phyloP scores from a whole-genome alignment of 2,113 vertebrate genomes.

The Orientallactaga bullata region DNA sequence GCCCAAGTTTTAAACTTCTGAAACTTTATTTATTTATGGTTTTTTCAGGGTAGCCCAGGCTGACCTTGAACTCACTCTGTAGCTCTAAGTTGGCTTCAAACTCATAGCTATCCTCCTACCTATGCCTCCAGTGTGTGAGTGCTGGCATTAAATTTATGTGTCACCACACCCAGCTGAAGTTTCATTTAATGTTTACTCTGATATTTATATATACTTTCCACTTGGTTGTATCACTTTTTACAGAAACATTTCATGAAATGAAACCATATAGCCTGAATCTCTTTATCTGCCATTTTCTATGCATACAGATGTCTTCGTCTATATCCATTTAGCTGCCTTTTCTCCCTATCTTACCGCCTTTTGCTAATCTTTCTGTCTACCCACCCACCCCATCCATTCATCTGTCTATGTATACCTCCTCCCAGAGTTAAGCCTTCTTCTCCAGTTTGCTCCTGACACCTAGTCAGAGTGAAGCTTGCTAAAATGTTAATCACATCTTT shows the following conservation, averaged over 20 bases:
- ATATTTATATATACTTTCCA: neutral
- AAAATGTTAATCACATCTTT: slow-evolving; percentile 67
- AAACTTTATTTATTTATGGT: neutral
- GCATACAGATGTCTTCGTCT: neutral
- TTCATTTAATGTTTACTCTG: slow-evolving; percentile 34
- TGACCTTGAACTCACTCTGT: too few relatives aligned
- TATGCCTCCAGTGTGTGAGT: too few relatives aligned
- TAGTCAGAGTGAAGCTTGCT: slow-evolving; percentile 40
- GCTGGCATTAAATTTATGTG: too few relatives aligned
- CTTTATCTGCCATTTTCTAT: neutral
- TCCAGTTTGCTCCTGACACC: slow-evolving; percentile 37
- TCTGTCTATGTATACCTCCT: neutral
- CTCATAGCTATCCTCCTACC: too few relatives aligned
- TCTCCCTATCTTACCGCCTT: neutral
- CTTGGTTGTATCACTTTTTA: slow-evolving; percentile 32
- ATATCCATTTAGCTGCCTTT: slow-evolving; percentile 20
- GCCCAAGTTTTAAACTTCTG: slow-evolving; percentile 37
- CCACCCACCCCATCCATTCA: neutral
- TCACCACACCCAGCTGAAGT: too few relatives aligned
- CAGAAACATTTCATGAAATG: slow-evolving; percentile 29
- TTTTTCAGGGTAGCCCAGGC: too few relatives aligned
- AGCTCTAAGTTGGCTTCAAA: too few relatives aligned
- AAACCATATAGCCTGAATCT: neutral
- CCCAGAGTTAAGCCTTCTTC: slow-evolving; percentile 39
- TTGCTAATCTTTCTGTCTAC: neutral